phyloP scores from a whole-genome alignment of 2,113 vertebrate species.

The human region GRCh38 chr2:486501-487000 shows the following conservation, averaged over 20 bases:
- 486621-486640: too few species aligned
- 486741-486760: not conserved
- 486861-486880: accelerated
- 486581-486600: too few species aligned
- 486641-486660: too few species aligned
- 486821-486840: too few species aligned
- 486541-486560: too few species aligned
- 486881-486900: accelerated
- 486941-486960: too few species aligned
- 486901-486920: not conserved
- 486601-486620: too few species aligned
- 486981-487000: not conserved
- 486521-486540: too few species aligned
- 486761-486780: too few species aligned
- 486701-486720: too few species aligned
- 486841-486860: not conserved
- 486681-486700: not conserved
- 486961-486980: too few species aligned
- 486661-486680: too few species aligned
- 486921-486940: not conserved
- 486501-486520: not conserved
- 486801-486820: not conserved
- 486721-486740: not conserved
- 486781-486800: not conserved
- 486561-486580: accelerated